A percentile compares a stretch with the other conserved stretches of the same genome.
Conservation (phyloP, 2,113 vertebrate species). For the Paracanthobrama guichenoti region DNA sequence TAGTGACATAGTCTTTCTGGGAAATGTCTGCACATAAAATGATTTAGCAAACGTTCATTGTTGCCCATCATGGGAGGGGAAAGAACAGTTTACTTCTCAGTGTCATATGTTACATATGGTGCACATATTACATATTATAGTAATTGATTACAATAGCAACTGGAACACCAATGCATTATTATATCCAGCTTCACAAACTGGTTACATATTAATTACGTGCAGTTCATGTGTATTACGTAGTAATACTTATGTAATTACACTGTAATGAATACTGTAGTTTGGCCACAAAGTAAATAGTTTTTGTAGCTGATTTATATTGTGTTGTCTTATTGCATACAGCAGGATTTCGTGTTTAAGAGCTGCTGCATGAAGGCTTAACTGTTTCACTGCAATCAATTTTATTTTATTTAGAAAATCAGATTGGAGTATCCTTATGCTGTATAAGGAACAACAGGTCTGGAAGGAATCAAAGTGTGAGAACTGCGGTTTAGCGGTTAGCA, state of each 20-base stretch:
- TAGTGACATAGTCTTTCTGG: constrained; percentile 26
- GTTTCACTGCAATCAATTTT: constrained; percentile 57
- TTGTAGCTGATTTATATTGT: constrained; percentile 59
- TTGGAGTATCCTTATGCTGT: constrained; percentile 65
- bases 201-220: constrained; percentile 1
- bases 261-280: background rate
- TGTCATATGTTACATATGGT: background rate
- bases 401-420: constrained; percentile 63
- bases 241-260: background rate
- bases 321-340: constrained; percentile 65
- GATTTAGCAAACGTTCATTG: background rate
- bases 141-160: constrained; percentile 18
- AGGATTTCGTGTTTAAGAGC: constrained; percentile 36
- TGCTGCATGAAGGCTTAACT: constrained; percentile 62
- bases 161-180: background rate
- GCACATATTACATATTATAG: background rate
- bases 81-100: background rate
- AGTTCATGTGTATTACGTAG: background rate
- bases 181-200: background rate
- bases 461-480: constrained; percentile 71
- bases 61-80: constrained; percentile 12
- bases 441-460: constrained; percentile 68
- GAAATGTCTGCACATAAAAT: constrained; percentile 17
- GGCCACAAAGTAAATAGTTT: constrained; percentile 57
- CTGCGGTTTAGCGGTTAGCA: background rate